Percentiles rank a stretch among this genome's conserved stretches.
phyloP scores from a whole-genome alignment of 2,888 invertebrate genomes.

The Temnothorax rugatulus region DNA sequence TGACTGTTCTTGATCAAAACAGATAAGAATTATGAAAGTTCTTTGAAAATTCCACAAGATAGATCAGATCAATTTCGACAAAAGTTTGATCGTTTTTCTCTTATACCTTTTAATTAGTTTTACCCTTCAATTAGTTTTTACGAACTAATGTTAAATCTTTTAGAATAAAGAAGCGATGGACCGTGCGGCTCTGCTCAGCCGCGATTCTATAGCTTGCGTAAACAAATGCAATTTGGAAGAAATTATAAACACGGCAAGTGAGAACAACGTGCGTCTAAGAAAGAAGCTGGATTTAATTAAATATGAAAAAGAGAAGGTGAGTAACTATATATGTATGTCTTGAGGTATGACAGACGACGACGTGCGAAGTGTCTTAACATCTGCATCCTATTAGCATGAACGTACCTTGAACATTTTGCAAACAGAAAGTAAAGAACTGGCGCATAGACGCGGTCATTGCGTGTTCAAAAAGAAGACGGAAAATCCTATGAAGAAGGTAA shows the following conservation, averaged over 20 bases:
- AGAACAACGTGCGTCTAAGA: constrained; percentile 82
- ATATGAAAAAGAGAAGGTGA: constrained; percentile 90
- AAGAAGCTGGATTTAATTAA: constrained; percentile 92
- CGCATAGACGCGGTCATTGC: constrained; percentile 78
- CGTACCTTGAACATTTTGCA: constrained; percentile 80
- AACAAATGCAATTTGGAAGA: constrained; percentile 80
- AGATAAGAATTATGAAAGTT: background rate
- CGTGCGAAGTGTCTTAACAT: constrained; percentile 30
- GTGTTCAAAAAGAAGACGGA: constrained; percentile 84
- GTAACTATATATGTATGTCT: background rate
- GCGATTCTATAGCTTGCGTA: constrained; percentile 77
- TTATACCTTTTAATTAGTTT: too few species aligned
- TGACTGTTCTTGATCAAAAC: too few species aligned
- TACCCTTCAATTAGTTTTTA: background rate
- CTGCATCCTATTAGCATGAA: constrained; percentile 77
- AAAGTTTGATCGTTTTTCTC: too few species aligned
- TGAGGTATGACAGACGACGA: background rate
- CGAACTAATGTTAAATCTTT: constrained; percentile 52
- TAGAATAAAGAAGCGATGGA: constrained; percentile 83
- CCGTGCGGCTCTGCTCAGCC: constrained; percentile 70
- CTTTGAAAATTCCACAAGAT: too few species aligned
- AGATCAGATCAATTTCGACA: too few species aligned
- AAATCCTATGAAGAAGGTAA: constrained; percentile 90
- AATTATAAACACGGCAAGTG: constrained; percentile 78
- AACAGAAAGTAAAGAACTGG: constrained; percentile 82